phyloP scores from a whole-genome alignment of 2,797 vertebrate species.

The Myotis daubentonii region DNA sequence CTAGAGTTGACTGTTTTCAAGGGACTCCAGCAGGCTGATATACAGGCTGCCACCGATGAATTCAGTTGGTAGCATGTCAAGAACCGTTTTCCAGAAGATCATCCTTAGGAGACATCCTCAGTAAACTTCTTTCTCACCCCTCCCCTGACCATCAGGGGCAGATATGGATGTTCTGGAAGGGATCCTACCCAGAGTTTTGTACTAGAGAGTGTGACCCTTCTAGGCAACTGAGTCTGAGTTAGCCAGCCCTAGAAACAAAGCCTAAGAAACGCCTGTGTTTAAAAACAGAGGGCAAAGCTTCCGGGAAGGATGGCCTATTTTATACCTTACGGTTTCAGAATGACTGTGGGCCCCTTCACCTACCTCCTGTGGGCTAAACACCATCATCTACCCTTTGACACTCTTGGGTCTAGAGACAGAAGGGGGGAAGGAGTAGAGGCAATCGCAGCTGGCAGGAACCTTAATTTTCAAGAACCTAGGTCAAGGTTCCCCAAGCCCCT shows the following conservation, averaged over 20 bases:
- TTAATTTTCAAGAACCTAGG: background rate
- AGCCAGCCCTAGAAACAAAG: background rate
- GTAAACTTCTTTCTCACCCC: background rate
- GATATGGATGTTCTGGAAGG: background rate
- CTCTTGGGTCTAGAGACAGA: background rate
- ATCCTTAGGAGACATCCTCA: background rate
- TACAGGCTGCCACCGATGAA: background rate
- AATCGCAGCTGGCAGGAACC: background rate
- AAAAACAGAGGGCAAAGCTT: constrained; percentile 48
- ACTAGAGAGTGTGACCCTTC: background rate
- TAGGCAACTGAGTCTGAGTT: constrained; percentile 5
- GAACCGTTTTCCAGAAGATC: background rate
- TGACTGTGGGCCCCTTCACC: constrained; percentile 9
- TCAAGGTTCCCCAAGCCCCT: background rate
- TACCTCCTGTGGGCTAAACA: background rate
- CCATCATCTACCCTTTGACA: background rate
- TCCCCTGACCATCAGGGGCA: background rate
- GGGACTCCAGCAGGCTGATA: background rate
- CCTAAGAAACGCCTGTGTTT: constrained; percentile 23
- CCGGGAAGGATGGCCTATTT: constrained; percentile 24
- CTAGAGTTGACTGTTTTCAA: background rate
- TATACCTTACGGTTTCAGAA: constrained; percentile 61
- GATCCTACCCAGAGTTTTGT: background rate
- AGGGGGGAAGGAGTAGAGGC: background rate
- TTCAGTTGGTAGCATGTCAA: background rate